Conservation (phyloP, 2,113 vertebrate species). For the Clarias gariepinus region DNA sequence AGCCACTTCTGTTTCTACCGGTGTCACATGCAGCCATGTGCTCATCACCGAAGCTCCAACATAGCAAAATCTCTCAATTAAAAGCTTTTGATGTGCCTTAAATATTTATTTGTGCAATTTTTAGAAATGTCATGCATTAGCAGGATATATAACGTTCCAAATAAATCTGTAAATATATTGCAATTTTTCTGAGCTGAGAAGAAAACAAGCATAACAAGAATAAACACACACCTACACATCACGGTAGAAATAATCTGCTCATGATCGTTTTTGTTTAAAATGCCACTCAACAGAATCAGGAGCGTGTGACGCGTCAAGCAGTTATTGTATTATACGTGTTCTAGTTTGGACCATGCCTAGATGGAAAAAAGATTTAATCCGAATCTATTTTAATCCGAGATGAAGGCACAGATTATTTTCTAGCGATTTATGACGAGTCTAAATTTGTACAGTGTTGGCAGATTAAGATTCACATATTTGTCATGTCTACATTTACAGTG, state of each 20-base stretch:
- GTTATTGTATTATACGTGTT: background rate
- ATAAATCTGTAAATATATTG: too few relatives aligned
- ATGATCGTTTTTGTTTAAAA: background rate
- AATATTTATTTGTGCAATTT: background rate
- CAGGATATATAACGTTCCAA: background rate
- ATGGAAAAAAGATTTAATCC: background rate
- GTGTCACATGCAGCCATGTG: background rate
- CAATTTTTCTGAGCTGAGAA: background rate
- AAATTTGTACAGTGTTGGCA: background rate
- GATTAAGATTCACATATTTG: background rate
- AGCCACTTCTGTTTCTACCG: conserved; percentile 13
- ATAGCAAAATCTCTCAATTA: background rate
- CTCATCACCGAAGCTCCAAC: too few relatives aligned
- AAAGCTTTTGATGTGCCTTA: background rate
- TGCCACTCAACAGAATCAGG: background rate
- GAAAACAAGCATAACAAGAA: background rate
- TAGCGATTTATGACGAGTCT: background rate
- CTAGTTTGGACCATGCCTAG: background rate
- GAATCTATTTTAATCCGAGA: too few relatives aligned
- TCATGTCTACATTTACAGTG: too few relatives aligned
- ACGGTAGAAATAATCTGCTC: background rate
- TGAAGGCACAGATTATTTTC: background rate
- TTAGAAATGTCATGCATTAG: background rate
- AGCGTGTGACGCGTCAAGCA: background rate
- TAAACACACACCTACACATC: background rate